Conservation (phyloP, 2,113 vertebrate genomes). For the Cnemophilus loriae region DNA sequence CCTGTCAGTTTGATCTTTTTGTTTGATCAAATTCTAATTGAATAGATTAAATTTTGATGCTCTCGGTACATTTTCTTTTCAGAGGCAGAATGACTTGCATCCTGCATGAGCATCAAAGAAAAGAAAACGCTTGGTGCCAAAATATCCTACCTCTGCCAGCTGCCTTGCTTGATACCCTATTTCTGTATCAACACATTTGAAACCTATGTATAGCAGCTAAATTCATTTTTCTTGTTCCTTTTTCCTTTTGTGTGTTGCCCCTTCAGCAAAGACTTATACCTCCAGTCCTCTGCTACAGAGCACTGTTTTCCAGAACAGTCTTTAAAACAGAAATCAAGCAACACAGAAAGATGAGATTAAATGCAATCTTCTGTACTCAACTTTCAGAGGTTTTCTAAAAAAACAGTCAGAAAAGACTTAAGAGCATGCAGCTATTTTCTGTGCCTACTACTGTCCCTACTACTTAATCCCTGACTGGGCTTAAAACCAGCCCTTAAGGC, state of each 20-base stretch:
- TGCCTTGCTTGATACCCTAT: background rate
- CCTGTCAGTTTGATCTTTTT: background rate
- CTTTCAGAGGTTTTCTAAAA: background rate
- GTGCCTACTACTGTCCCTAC: background rate
- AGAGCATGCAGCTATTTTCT: background rate
- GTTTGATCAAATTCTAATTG: background rate
- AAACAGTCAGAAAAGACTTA: background rate
- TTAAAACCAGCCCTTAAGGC: background rate
- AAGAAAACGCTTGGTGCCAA: background rate
- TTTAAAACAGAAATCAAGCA: background rate
- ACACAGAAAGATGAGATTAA: background rate
- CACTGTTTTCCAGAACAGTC: background rate
- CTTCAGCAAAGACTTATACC: background rate
- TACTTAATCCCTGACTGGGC: too few relatives aligned
- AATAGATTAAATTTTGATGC: background rate
- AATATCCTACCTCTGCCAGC: background rate
- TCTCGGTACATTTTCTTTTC: background rate
- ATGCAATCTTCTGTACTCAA: background rate
- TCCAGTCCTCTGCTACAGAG: background rate
- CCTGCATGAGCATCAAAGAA: background rate
- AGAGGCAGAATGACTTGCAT: background rate
- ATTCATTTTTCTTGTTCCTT: background rate
- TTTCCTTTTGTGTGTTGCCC: background rate
- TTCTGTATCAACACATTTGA: background rate
- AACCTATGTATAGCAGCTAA: background rate